Evolutionary conservation across 1,140 invertebrate species (phyloP), one percentile per base, ranked within the genome.

Genomic region (Theocolax elegans): DNA sequence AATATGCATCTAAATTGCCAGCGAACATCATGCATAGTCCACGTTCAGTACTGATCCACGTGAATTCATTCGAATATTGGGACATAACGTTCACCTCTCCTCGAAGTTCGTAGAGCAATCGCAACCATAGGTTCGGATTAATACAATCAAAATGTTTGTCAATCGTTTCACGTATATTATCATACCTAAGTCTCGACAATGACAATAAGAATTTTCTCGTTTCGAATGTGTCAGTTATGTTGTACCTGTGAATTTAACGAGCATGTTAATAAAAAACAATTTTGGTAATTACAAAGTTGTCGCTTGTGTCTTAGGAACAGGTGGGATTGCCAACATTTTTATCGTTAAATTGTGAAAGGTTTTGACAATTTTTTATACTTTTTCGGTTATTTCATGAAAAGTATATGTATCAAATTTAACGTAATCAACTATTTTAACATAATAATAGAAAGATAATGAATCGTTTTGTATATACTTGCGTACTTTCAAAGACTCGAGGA

Each of bases 31-130:
- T 17, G n/a, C 59, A 62, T 9, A 62, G 31, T 1, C 59, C 42
- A 3, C 59, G 17, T 27, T 62, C 59, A 15, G 59, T 62, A n/a
- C 59, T 62, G 59, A 48, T 19, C 59, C 59, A 62, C 15, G 15
- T 23, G 42, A 23, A 27, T 42, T 62, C 59, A 1, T 46, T 42
- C 23, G 38, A 19, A 25, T 62, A 62, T 9, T 17, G 21, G 2
- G 59, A 46, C 13, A 15, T 42, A 10, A 62, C 3, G 8, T 46
- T n/a, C 6, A 62, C n/a, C n/a, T 48, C 40, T 7, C 13, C 25
- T 10, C 59, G 42, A 12, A 62, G 23, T 23, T 62, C 59, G 40
- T 46, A 27, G 2, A 62, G 40, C 8, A 62, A 10, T 25, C 15
- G 19, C 21, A 62, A 42, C 59, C 59, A 62, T n/a, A 42, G 35